Conservation (phyloP, 2,797 vertebrate species). For the Alauda arvensis region DNA sequence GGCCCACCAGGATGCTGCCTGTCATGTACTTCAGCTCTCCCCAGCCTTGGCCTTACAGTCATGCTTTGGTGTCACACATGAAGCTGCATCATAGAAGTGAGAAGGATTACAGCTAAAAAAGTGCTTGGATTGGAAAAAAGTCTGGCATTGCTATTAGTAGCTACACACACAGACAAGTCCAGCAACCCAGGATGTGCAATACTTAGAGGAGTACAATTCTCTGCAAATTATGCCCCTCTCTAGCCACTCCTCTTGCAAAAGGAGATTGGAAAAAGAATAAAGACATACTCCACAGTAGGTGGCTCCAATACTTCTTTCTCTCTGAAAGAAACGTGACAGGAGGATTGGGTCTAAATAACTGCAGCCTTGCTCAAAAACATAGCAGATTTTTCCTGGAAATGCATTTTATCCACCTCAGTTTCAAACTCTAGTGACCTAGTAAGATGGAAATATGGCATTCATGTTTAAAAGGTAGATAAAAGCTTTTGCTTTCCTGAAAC, state of each 20-base stretch:
- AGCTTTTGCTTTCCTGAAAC: not conserved
- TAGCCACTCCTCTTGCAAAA: not conserved
- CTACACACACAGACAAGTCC: not conserved
- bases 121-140: not conserved
- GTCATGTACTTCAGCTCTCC: not conserved
- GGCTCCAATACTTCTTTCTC: not conserved
- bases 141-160: not conserved
- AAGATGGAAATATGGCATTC: not conserved
- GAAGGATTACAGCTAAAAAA: not conserved
- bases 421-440: not conserved
- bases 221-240: not conserved
- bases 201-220: not conserved
- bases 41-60: not conserved
- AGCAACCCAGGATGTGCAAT: accelerated
- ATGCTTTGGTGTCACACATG: not conserved
- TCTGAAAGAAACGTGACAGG: not conserved
- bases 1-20: not conserved
- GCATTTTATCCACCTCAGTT: not conserved
- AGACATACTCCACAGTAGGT: not conserved
- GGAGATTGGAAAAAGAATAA: not conserved
- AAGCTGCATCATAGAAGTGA: not conserved
- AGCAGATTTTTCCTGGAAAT: not conserved
- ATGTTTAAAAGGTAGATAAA: not conserved
- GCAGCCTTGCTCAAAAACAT: not conserved
- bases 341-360: not conserved